Conservation (phyloP, 1,140 invertebrate genomes). For the Arion vulgaris region DNA sequence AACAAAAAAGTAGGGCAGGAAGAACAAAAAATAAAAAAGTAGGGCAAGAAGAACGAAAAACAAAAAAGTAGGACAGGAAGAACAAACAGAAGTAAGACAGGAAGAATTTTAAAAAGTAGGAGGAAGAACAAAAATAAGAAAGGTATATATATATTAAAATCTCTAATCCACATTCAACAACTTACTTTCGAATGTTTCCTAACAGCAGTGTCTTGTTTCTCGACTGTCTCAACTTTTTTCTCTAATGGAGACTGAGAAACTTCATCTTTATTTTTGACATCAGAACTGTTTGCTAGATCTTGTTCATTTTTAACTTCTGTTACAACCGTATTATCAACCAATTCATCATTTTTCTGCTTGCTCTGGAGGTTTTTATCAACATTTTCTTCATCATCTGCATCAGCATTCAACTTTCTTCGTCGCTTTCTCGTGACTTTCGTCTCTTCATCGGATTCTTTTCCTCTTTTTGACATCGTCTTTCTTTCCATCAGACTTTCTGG, state of each 20-base stretch:
- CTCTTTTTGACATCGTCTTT: background rate
- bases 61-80: background rate
- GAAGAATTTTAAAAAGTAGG: no score
- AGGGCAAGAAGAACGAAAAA: background rate
- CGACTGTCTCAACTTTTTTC: background rate
- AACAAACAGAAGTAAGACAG: background rate
- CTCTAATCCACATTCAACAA: no score
- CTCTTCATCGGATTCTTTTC: conserved; percentile 31
- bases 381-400: conserved; percentile 20
- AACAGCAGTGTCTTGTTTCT: conserved; percentile 16
- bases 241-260: background rate
- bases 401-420: background rate
- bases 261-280: conserved; percentile 5
- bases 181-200: conserved; percentile 27
- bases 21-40: background rate
- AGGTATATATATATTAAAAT: no score
- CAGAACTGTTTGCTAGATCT: background rate
- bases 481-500: conserved; percentile 19
- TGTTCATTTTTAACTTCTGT: conserved; percentile 17
- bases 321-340: background rate
- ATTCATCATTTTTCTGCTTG: conserved; percentile 24
- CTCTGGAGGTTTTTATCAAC: conserved; percentile 22
- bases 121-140: no score
- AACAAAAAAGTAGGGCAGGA: no score
- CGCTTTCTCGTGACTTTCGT: conserved; percentile 15